phyloP scores from a whole-genome alignment of 2,797 vertebrate species.

The Mico argentatus region DNA sequence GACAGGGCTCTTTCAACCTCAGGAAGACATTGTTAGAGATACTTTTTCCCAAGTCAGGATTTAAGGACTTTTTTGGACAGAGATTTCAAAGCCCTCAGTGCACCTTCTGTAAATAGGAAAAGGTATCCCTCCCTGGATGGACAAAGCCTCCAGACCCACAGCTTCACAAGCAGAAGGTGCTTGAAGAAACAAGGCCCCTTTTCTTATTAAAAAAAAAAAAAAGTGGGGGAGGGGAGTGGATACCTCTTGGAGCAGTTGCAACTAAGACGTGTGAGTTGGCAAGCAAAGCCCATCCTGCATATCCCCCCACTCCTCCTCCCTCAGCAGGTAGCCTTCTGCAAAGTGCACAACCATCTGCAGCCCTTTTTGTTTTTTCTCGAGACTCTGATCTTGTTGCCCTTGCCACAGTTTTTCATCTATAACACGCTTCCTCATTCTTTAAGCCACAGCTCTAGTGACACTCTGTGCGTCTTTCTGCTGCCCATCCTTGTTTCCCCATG shows the following conservation, averaged over 20 bases:
- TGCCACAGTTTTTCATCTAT: not conserved
- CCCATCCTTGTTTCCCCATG: not conserved
- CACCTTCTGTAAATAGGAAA: not conserved
- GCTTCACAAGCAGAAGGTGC: not conserved
- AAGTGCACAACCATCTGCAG: not conserved
- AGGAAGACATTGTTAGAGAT: not conserved
- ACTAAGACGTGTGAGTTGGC: not conserved
- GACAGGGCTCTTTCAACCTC: not conserved
- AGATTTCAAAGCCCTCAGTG: not conserved
- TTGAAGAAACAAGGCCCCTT: not conserved
- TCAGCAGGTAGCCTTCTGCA: not conserved
- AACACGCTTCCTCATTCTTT: not conserved
- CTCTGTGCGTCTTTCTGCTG: not conserved
- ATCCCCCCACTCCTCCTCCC: not conserved
- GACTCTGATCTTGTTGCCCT: not conserved
- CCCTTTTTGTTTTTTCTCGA: not conserved
- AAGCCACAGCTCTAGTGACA: not conserved
- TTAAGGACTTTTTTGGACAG: not conserved
- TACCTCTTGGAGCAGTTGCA: not conserved
- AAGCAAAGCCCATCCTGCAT: not conserved
- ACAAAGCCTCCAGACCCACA: not conserved
- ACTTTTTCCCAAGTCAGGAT: not conserved
- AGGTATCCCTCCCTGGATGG: not conserved
- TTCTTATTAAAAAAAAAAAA: not conserved
- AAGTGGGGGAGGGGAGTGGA: accelerated